A percentile compares a stretch with the other conserved stretches of the same genome.
Evolutionary conservation across 1,140 invertebrate species (phyloP).

Genomic region (Lethocerus indicus): DNA sequence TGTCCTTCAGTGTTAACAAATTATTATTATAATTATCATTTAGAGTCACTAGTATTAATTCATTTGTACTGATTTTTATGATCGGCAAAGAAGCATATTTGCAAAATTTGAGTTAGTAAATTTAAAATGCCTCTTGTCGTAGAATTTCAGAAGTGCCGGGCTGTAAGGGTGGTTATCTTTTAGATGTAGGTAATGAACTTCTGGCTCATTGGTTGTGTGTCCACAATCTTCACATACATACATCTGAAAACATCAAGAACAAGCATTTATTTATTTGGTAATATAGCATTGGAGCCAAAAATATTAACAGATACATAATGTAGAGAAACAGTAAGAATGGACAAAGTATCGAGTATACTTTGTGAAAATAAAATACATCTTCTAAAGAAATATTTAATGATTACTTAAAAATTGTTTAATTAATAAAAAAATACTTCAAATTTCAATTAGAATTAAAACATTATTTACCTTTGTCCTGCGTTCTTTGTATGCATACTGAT

Average conservation of each 20-base stretch:
- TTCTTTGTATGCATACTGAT: constrained; percentile 96
- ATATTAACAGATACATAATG: no score
- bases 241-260: constrained; percentile 61
- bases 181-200: constrained; percentile 86
- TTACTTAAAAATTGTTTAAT: no score
- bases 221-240: constrained; percentile 99
- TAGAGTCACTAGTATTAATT: constrained; percentile 1
- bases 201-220: constrained; percentile 90
- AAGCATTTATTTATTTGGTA: no score
- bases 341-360: no score
- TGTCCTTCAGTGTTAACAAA: not conserved
- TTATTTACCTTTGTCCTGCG: constrained; percentile 69
- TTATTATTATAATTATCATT: not conserved
- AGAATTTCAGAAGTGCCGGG: constrained; percentile 87
- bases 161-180: constrained; percentile 94
- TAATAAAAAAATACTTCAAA: not conserved
- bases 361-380: no score
- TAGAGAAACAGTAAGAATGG: no score
- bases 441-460: not conserved
- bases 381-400: no score
- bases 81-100: constrained; percentile 55
- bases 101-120: constrained; percentile 89
- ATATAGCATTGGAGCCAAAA: no score
- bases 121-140: constrained; percentile 96
- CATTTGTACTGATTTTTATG: constrained; percentile 16